Base-by-base conservation (phyloP, 30 jellyfish, hydroid and myxozoan species). In the Cassiopea xamachana region DNA sequence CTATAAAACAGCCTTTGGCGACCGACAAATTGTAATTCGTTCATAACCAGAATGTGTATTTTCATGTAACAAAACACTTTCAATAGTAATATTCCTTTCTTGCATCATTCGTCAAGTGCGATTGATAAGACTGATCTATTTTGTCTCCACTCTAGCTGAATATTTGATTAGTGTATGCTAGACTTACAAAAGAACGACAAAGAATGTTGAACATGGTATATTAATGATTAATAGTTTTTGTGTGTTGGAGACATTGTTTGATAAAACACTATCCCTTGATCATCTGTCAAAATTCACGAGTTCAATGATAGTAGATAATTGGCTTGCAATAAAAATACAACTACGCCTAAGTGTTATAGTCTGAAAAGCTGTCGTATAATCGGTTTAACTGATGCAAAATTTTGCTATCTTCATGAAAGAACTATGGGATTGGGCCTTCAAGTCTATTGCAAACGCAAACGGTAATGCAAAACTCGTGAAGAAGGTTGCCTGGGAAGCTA, bases 111-210 rank as follows among this genome's bases (percentile, higher is more conserved):
- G 6, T 7, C 15, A 64, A 55, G 12, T 64, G 55, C n/a, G 80
- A 15, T 8, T 4, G 80, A 71, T 71, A 5, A 15, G 16, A 15
- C 2, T 1, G 55, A 43, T 12, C 16, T 71, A 19, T 71, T 71
- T 71, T 71, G 80, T 18, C 80, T 71, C 55, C 80, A 71, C 50
- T 9, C 80, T 71, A 71, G 27, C 80, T 39, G 80, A 71, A 27
- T 39, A 71, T 16, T 71, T 71, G 58, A 14, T 4, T 14, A 55
- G 51, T 71, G 50, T 71, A 7, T 71, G 27, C 0, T 71, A 71
- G 5, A n/a, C n/a, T 9, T 10, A 71, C 80, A 71, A 71, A 71
- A 43, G 80, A 71, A 71, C 49, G 80, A 71, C 48, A 7, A 39
- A 19, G 7, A 2, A 71, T 27, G 39, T 3, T 43, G 80, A 17